Conservation (phyloP, 2,797 vertebrate species). For the Manis crassicaudata region DNA sequence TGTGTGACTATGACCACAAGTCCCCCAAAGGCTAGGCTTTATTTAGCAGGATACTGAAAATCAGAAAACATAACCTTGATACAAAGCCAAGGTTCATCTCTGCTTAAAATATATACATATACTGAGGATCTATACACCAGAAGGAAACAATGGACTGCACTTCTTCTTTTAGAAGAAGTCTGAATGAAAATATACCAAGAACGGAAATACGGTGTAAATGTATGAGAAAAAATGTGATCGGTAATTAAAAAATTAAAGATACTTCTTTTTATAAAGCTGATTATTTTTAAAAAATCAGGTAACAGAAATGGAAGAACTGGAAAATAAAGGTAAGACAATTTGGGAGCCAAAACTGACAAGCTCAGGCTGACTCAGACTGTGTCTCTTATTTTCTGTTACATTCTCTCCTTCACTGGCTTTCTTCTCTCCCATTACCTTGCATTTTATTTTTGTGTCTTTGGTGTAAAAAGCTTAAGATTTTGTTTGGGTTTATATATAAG, state of each 20-base stretch:
- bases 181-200: background rate
- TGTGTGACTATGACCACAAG: background rate
- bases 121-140: background rate
- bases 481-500: background rate
- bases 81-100: background rate
- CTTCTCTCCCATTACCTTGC: background rate
- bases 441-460: background rate
- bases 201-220: background rate
- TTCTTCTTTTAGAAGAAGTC: background rate
- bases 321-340: background rate
- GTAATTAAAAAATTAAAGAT: background rate
- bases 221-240: background rate
- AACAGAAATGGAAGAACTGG: background rate
- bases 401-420: background rate
- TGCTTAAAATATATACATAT: background rate
- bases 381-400: background rate
- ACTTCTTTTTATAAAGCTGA: background rate
- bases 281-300: background rate
- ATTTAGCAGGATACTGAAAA: background rate
- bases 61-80: background rate
- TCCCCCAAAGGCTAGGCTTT: background rate
- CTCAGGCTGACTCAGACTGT: background rate
- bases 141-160: background rate
- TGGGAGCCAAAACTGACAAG: background rate
- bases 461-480: background rate